These are phyloP conservation scores for Pollicipes pollicipes DNA, from an alignment of 1,140 invertebrate species.

Conservation along the genomic window DNA sequence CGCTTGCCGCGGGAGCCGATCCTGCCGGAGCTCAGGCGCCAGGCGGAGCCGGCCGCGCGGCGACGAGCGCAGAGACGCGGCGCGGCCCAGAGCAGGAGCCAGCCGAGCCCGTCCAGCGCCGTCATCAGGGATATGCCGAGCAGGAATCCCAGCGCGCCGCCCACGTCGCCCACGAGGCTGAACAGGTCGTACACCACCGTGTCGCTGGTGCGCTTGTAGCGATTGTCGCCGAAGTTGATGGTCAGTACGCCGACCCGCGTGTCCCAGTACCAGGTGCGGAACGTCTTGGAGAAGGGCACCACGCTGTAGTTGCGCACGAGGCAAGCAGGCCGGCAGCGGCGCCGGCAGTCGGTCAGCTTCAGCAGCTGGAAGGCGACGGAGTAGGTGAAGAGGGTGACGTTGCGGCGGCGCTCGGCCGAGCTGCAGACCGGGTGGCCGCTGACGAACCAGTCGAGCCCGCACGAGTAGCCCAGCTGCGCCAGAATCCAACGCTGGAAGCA, in stretches of 20 bases:
- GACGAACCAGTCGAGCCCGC: background rate
- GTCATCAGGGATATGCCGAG: background rate
- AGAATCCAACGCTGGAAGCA: slow-evolving; percentile 13
- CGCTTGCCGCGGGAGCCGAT: no score
- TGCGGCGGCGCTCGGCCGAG: background rate
- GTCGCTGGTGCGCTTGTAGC: background rate
- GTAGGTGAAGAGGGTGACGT: background rate
- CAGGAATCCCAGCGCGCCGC: background rate
- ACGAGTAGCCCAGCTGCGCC: background rate
- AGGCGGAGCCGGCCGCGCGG: no score
- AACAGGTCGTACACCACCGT: background rate
- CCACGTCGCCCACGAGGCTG: background rate
- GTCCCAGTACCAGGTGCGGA: background rate
- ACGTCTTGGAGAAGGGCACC: background rate
- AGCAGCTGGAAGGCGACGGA: background rate
- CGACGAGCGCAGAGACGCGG: no score
- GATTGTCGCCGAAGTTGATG: background rate
- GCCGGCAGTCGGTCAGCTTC: background rate
- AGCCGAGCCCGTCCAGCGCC: background rate
- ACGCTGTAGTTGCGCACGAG: background rate
- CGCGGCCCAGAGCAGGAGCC: background rate
- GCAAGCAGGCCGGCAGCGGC: background rate
- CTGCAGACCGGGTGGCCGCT: background rate
- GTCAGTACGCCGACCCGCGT: background rate
- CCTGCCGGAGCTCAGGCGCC: no score